A percentile compares a stretch with the other conserved stretches of the same genome.
Evolutionary conservation across 1,140 invertebrate genomes (phyloP).

Genomic region (Drosophila quadrilineata): DNA sequence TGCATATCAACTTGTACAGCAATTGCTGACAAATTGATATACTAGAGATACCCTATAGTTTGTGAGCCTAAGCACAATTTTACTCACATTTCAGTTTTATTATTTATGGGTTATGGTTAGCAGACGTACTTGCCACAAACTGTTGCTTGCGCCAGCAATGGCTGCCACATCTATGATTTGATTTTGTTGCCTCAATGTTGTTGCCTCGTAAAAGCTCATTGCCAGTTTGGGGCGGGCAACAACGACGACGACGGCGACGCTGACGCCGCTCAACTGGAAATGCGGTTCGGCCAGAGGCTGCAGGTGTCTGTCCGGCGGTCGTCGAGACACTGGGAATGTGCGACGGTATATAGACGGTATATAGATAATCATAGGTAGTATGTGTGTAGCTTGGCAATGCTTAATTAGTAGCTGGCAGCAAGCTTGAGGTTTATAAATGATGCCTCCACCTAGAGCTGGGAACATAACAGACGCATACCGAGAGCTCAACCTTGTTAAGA

Average conservation of each 20-base stretch:
- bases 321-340: too few species aligned
- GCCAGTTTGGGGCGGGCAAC: constrained; percentile 69
- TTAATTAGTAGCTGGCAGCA: constrained; percentile 65
- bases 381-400: constrained; percentile 50
- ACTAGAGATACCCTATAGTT: neutral
- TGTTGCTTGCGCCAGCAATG: constrained; percentile 12
- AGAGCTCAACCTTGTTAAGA: neutral
- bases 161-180: constrained; percentile 25
- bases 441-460: constrained; percentile 1
- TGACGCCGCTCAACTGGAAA: constrained; percentile 71
- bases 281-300: constrained; percentile 56
- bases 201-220: constrained; percentile 60
- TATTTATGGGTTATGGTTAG: too few species aligned
- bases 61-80: neutral
- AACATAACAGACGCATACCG: neutral
- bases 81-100: too few species aligned
- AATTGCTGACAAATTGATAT: neutral
- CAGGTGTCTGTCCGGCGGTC: constrained; percentile 55
- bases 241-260: too few species aligned
- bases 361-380: too few species aligned
- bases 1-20: too few species aligned
- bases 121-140: neutral
- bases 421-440: constrained; percentile 48
- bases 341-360: neutral
- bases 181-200: constrained; percentile 30